Conservation (phyloP, 1,140 invertebrate genomes). For the Argopecten irradians region DNA sequence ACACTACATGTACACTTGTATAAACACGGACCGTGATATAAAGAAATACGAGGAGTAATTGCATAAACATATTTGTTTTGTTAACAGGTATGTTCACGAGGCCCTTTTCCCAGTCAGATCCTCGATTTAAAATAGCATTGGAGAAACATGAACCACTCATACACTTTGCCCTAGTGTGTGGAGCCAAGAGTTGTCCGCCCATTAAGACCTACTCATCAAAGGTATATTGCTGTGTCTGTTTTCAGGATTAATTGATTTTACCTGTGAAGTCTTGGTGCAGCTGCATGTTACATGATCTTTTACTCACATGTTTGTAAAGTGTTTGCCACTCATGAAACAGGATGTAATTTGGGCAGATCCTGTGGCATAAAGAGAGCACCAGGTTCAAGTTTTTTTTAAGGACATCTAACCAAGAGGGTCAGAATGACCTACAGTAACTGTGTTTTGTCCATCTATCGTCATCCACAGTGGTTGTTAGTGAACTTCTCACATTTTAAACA, state of each 20-base stretch:
- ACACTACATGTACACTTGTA: no score
- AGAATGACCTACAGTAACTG: no score
- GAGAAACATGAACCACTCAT: slow-evolving; percentile 75
- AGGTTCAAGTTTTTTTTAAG: no score
- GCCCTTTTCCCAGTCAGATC: slow-evolving; percentile 76
- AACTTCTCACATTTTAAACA: no score
- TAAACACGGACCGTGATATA: no score
- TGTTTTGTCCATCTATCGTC: no score
- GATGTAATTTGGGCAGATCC: no score
- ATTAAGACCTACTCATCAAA: slow-evolving; percentile 77
- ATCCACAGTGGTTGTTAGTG: no score
- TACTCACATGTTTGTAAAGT: neutral
- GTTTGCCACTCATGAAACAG: no score
- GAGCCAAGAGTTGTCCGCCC: slow-evolving; percentile 76
- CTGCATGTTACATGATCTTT: no score
- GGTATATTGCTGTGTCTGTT: slow-evolving; percentile 56
- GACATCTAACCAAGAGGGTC: no score
- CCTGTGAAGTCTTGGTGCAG: neutral
- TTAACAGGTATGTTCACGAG: slow-evolving; percentile 75
- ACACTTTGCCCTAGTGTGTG: slow-evolving; percentile 78
- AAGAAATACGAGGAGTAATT: neutral
- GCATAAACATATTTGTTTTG: slow-evolving; percentile 30
- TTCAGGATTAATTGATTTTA: neutral
- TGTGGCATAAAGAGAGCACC: no score
- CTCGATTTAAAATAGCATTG: slow-evolving; percentile 73